Conservation (phyloP, 1,140 invertebrate genomes). For the Formica selysi region DNA sequence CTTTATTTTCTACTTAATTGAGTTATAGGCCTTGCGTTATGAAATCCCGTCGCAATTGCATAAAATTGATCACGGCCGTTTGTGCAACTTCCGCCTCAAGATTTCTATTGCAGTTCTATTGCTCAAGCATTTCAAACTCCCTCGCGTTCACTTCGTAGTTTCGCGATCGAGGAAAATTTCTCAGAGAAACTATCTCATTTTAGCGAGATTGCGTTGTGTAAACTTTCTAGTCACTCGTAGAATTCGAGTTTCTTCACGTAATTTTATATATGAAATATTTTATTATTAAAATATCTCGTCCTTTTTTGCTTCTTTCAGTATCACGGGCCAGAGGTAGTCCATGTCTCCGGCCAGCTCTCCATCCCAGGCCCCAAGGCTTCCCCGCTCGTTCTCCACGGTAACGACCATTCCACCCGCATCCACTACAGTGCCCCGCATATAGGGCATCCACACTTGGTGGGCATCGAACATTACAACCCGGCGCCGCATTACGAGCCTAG, state of each 20-base stretch:
- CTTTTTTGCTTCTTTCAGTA: neutral
- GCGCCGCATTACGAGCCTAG: slow-evolving; percentile 78
- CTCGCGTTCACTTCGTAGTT: neutral
- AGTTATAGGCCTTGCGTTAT: neutral
- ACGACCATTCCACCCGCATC: slow-evolving; percentile 75
- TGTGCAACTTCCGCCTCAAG: slow-evolving; percentile 11
- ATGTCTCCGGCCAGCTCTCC: neutral
- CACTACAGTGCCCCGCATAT: slow-evolving; percentile 77
- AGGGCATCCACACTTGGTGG: slow-evolving; percentile 82
- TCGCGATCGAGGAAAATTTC: neutral
- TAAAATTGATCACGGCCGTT: slow-evolving; percentile 12
- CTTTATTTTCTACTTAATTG: slow-evolving; percentile 6
- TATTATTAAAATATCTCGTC: neutral
- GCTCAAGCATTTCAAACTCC: slow-evolving; percentile 7
- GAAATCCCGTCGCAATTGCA: slow-evolving; percentile 6
- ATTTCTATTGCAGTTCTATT: neutral
- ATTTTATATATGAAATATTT: neutral
- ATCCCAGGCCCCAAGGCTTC: neutral
- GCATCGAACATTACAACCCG: slow-evolving; percentile 75
- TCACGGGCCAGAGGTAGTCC: neutral
- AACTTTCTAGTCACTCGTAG: neutral
- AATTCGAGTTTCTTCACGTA: neutral
- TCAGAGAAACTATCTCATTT: neutral
- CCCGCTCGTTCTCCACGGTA: slow-evolving; percentile 30
- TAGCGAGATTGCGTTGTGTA: neutral